These are phyloP conservation scores for Eptatretus burgeri DNA, from an alignment of 2,113 vertebrate genomes.

Conservation along the genomic window DNA sequence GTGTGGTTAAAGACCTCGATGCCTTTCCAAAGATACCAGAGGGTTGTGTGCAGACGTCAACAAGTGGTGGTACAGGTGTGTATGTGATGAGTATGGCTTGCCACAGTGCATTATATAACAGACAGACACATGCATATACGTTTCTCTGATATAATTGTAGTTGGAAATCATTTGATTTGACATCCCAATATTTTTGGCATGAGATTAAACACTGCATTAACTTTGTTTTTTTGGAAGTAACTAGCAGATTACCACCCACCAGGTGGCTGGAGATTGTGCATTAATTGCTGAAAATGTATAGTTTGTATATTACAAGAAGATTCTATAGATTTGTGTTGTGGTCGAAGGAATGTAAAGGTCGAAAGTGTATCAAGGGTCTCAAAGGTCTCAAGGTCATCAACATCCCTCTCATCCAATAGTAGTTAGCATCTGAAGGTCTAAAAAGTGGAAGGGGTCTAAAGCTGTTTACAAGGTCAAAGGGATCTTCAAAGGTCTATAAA, in stretches of 20 bases:
- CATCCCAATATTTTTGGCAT: not conserved
- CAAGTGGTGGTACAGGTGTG: conserved; percentile 58
- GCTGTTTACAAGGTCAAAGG: too few species aligned
- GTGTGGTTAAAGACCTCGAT: conserved; percentile 67
- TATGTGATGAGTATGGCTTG: not conserved
- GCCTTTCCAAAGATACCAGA: conserved; percentile 90
- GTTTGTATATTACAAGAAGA: too few species aligned
- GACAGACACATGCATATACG: not conserved
- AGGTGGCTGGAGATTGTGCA: too few species aligned
- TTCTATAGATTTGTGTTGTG: too few species aligned
- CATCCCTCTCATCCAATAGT: too few species aligned
- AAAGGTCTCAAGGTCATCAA: too few species aligned
- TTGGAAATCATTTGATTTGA: not conserved
- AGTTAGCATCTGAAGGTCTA: too few species aligned
- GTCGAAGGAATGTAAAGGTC: too few species aligned
- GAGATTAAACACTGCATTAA: not conserved
- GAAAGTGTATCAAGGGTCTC: too few species aligned
- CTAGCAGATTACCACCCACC: not conserved
- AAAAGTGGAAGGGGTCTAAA: too few species aligned
- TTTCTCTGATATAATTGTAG: not conserved
- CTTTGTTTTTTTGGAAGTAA: not conserved
- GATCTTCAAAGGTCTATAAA: too few species aligned
- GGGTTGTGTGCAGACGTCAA: conserved; percentile 72
- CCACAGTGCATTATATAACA: not conserved
- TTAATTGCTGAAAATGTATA: too few species aligned